These are phyloP conservation scores for Melinopterus prodromus DNA, from an alignment of 2,888 invertebrate species.

Conservation along the genomic window DNA sequence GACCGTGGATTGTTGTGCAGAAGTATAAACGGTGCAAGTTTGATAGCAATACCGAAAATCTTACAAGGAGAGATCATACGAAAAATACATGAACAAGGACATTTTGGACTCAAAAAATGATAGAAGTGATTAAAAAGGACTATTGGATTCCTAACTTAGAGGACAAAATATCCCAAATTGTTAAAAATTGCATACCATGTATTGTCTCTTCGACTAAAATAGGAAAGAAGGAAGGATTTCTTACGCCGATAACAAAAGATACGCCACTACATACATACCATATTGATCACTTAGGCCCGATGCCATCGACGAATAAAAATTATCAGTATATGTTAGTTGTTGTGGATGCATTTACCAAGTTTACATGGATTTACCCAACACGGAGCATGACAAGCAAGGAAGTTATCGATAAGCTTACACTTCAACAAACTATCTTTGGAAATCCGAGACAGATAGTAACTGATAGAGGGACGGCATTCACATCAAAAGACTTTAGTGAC, in stretches of 20 bases:
- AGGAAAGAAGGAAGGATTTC: conserved; percentile 41
- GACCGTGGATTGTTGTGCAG: too few relatives aligned
- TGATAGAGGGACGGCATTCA: conserved; percentile 54
- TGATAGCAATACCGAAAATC: conserved; percentile 30
- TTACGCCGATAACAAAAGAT: conserved; percentile 44
- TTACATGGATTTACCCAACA: conserved; percentile 50
- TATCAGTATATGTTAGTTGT: conserved; percentile 44
- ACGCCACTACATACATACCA: conserved; percentile 46
- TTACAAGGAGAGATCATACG: conserved; percentile 38
- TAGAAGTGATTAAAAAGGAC: conserved; percentile 33
- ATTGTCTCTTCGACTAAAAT: conserved; percentile 43
- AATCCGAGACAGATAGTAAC: conserved; percentile 40
- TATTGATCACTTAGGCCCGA: conserved; percentile 47
- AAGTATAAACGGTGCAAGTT: not conserved
- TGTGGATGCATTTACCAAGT: conserved; percentile 51
- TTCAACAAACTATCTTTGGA: conserved; percentile 42
- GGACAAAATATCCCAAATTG: conserved; percentile 40
- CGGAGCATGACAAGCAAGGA: conserved; percentile 46
- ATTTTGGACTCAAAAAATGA: conserved; percentile 41
- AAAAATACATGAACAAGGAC: conserved; percentile 39
- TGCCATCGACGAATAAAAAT: conserved; percentile 43
- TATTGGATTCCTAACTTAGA: conserved; percentile 41
- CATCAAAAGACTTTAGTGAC: conserved; percentile 50
- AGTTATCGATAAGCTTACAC: conserved; percentile 40
- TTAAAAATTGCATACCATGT: conserved; percentile 42